Evolutionary conservation across 2,888 invertebrate species (phyloP), one percentile per base, ranked within the genome.

Genomic region (Elysia crispata): DNA sequence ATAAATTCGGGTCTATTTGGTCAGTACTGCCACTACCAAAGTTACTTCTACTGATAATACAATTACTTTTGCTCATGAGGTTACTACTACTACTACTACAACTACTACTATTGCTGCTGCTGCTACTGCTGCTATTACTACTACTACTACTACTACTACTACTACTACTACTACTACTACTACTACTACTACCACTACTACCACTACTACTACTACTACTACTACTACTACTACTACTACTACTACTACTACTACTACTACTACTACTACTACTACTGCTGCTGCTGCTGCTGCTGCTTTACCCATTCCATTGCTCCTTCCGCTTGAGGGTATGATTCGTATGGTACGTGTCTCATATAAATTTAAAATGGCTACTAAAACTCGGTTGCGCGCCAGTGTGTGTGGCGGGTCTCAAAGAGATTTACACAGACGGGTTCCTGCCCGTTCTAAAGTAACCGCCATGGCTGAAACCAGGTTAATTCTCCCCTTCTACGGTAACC

Each of bases 11-110:
- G n/a, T n/a, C n/a, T n/a, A n/a, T n/a, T n/a, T n/a, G n/a, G n/a
- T n/a, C n/a, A 6, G 84, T 79, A n/a, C 85, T 82, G 11, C 84
- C 83, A 66, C 86, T 75, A n/a, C 85, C 79, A 30, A 77, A 81
- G 80, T 30, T 81, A 6, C 85, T 80, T 64, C 86, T 81, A 33
- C 84, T 85, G 13, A 83, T 84, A 11, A 85, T 81, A n/a, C 84
- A 82, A 60, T 85, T 64, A 20, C 20, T 64, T 64, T 28, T 41
- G 75, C 41, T 76, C 62, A 50, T 70, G 76, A 57, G 76, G 57
- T 31, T 80, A 70, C 20, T 60, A 28, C 13, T 33, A 28, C 50
- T 76, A 23, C 54, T 76, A 66, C 31, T 54, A 15, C n/a, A 69
- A 54, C n/a, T 80, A 57, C 41, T 50, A 1, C 23, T 70, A 15